Evolutionary conservation across 53 echinoderm and acorn worm genomes (phyloP), one percentile per base, ranked within the genome.

Genomic region (Mesocentrotus franciscanus): DNA sequence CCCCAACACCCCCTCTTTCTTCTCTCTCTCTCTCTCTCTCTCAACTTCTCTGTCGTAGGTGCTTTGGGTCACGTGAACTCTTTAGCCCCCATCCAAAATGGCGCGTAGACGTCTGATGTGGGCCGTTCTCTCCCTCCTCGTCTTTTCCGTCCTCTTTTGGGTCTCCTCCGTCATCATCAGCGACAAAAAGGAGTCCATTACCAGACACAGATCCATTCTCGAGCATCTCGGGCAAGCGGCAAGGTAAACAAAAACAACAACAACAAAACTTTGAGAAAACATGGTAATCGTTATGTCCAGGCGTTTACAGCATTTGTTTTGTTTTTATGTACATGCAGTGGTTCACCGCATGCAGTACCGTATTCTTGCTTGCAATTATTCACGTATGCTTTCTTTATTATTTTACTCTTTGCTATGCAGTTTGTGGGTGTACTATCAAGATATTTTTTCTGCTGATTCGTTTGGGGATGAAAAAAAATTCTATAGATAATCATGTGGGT

Each of bases 121-220:
- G 61, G 84, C 94, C 18, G 24, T 94, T 16, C 81, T 94, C 60
- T 59, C 94, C 81, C 15, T 93, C 58, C 56, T 93, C 27, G 93
- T 30, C 29, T 26, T 75, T 12, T 93, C 76, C 76, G 93, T 75
- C 49, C 72, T 93, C 93, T 72, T 93, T 75, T 93, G 72, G 93
- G 76, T 93, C n/a, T 55, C 75, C 74, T 56, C 93, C 29, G 13
- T 92, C 62, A 58, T 93, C 58, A 49, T 93, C 55, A 57, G 27
- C 72, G 93, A 93, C 93, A 93, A 93, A 75, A 93, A 49, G 93
- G 93, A 93, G 72, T 93, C 75, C 27, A 58, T 76, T 56, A 74
- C 74, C 72, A 72, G 93, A 75, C 93, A 93, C 93, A 56, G 76
- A 36, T 58, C 93, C 32, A 55, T 55, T 74, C 93, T 72, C 33